Percentiles rank a stretch among this genome's conserved stretches.
phyloP scores from a whole-genome alignment of 2,888 invertebrate genomes.

The Scaeva pyrastri region DNA sequence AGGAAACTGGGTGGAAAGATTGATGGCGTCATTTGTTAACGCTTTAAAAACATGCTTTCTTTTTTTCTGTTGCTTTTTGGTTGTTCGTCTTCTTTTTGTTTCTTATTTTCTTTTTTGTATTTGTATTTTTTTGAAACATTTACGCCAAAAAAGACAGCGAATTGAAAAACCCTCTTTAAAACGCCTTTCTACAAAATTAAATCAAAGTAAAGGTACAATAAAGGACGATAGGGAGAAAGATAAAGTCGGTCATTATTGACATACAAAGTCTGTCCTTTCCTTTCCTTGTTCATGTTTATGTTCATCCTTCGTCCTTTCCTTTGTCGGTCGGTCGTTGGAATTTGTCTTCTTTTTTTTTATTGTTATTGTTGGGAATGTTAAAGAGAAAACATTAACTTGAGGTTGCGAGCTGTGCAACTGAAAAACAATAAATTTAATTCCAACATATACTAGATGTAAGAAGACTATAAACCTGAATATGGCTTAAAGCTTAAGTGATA shows the following conservation, averaged over 20 bases:
- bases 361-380: neutral
- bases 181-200: slow-evolving; percentile 34
- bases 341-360: neutral
- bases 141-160: neutral
- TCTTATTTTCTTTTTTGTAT: too few species aligned
- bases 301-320: too few species aligned
- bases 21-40: slow-evolving; percentile 66
- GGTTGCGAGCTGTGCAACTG: neutral
- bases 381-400: slow-evolving; percentile 37
- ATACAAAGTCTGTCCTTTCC: slow-evolving; percentile 21
- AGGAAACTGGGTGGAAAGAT: slow-evolving; percentile 45
- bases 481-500: slow-evolving; percentile 9
- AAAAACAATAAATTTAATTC: slow-evolving; percentile 46
- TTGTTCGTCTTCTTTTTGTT: neutral
- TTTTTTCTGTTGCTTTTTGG: neutral
- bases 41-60: slow-evolving; percentile 33
- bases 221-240: slow-evolving; percentile 23
- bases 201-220: slow-evolving; percentile 34
- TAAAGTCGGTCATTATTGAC: slow-evolving; percentile 63
- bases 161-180: slow-evolving; percentile 8
- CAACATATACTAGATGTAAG: slow-evolving; percentile 8
- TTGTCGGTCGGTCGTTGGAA: too few species aligned
- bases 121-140: too few species aligned
- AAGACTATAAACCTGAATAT: slow-evolving; percentile 15
- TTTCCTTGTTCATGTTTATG: neutral